These are phyloP conservation scores for Adelphocoris suturalis DNA, from an alignment of 2,888 invertebrate species.

Conservation along the genomic window DNA sequence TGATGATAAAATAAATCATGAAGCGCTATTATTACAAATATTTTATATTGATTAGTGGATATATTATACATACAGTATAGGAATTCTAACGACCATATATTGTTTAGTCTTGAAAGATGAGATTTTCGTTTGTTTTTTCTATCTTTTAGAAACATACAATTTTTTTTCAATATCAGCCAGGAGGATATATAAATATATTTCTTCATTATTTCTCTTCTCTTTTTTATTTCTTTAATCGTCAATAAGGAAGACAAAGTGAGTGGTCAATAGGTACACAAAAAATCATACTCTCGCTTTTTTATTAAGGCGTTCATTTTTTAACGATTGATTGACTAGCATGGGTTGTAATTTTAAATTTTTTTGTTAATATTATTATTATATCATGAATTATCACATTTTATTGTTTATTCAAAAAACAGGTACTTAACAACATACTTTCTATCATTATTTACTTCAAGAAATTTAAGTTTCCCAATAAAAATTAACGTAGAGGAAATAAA, in stretches of 20 bases:
- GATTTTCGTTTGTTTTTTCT: neutral
- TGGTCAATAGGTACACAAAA: conserved; percentile 73
- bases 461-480: conserved; percentile 14
- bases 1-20: conserved; percentile 3
- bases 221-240: conserved; percentile 44
- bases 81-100: conserved; percentile 32
- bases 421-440: conserved; percentile 63
- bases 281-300: conserved; percentile 50
- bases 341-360: conserved; percentile 68
- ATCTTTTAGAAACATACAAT: neutral
- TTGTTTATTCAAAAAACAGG: conserved; percentile 72
- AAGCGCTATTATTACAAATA: conserved; percentile 56
- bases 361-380: conserved; percentile 72
- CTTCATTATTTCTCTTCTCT: conserved; percentile 33
- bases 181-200: conserved; percentile 69
- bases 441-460: conserved; percentile 51
- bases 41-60: conserved; percentile 58
- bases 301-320: conserved; percentile 70
- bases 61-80: conserved; percentile 40
- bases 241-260: conserved; percentile 74
- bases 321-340: conserved; percentile 74
- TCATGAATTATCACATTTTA: conserved; percentile 70
- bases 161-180: conserved; percentile 40
- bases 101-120: conserved; percentile 45
- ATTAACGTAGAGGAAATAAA: neutral